These are phyloP conservation scores for Scaptomyza montana DNA, from an alignment of 1,140 invertebrate species.

Conservation along the genomic window DNA sequence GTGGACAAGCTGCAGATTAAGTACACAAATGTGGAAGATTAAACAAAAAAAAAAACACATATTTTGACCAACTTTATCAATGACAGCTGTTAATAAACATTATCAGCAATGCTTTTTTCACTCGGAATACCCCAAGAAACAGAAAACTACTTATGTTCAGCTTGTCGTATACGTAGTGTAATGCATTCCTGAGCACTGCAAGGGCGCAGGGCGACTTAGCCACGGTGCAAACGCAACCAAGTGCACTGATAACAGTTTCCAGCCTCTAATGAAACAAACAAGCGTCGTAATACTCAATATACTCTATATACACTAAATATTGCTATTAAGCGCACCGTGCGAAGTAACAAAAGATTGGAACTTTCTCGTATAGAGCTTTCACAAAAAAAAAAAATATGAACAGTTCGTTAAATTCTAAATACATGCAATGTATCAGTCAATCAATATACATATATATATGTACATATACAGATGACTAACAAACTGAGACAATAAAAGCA, in stretches of 20 bases:
- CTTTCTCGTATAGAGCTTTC: not conserved
- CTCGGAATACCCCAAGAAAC: not conserved
- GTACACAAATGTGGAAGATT: not conserved
- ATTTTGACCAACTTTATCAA: no score
- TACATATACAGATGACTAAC: slow-evolving; percentile 37
- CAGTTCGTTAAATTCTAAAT: not conserved
- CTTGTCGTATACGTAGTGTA: slow-evolving; percentile 31
- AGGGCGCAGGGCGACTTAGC: no score
- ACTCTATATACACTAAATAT: no score
- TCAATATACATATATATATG: slow-evolving; percentile 47
- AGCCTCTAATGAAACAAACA: no score
- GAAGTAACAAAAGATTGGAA: no score
- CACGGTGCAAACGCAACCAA: no score
- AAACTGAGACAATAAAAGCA: not conserved
- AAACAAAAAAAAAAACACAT: not conserved
- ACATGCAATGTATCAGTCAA: not conserved
- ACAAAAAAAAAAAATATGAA: not conserved
- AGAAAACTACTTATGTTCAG: slow-evolving; percentile 3
- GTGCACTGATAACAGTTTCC: no score
- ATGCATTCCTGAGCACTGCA: no score
- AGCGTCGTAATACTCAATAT: no score
- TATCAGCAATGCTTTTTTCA: not conserved
- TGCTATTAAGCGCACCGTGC: no score
- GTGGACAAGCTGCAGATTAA: not conserved
- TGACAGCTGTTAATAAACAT: not conserved